These are phyloP conservation scores for Fratercula arctica DNA, from an alignment of 2,797 vertebrate species.

Conservation along the genomic window DNA sequence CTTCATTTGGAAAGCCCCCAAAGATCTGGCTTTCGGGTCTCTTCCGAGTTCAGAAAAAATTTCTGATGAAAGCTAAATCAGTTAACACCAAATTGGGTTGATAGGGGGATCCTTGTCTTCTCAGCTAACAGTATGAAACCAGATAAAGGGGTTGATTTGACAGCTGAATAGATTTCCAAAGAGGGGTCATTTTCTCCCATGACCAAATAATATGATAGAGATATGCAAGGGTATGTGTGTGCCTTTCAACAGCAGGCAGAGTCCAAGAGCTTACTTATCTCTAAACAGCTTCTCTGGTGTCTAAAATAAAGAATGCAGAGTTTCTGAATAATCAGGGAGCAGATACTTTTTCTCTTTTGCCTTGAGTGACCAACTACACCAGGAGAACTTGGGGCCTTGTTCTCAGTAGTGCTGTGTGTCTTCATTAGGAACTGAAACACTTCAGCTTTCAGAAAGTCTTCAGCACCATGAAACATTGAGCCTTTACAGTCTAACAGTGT, in stretches of 20 bases:
- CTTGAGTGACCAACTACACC: background rate
- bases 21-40: background rate
- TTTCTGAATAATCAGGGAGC: conserved; percentile 15
- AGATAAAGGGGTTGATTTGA: conserved; percentile 62
- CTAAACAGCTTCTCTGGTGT: conserved; percentile 19
- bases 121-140: conserved; percentile 51
- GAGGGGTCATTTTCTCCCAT: conserved; percentile 59
- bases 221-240: conserved; percentile 36
- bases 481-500: background rate
- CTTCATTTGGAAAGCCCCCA: conserved; percentile 26
- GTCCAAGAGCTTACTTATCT: conserved; percentile 47
- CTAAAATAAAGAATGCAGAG: conserved; percentile 41
- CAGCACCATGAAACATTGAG: background rate
- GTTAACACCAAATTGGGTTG: conserved; percentile 62
- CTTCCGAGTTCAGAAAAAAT: conserved; percentile 4
- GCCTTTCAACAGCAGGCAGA: conserved; percentile 56
- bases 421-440: background rate
- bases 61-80: conserved; percentile 59
- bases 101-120: conserved; percentile 64
- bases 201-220: conserved; percentile 58
- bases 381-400: background rate
- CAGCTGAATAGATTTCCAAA: conserved; percentile 62
- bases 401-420: background rate
- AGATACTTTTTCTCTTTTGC: background rate
- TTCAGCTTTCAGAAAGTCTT: background rate